phyloP scores from a whole-genome alignment of 1,140 invertebrate species.

The Drosophila ambigua region DNA sequence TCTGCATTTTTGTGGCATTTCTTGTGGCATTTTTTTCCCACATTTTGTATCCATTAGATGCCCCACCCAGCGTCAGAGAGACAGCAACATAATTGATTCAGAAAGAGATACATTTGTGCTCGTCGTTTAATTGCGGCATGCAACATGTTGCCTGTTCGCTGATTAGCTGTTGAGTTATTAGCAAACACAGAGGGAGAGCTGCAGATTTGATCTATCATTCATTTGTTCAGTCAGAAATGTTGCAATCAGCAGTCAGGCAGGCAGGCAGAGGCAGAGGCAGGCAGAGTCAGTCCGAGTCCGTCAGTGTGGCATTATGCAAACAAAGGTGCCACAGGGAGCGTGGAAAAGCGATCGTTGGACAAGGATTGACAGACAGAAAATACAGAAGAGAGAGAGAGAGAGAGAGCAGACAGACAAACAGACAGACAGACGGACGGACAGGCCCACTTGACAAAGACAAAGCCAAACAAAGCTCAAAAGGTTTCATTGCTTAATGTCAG shows the following conservation, averaged over 20 bases:
- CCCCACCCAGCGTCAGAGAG: constrained; percentile 29
- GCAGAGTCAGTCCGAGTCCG: no score
- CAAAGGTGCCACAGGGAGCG: constrained; percentile 77
- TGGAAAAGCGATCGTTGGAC: constrained; percentile 59
- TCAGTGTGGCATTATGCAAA: constrained; percentile 52
- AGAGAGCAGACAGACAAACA: constrained; percentile 10
- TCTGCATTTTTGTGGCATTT: constrained; percentile 7
- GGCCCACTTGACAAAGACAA: constrained; percentile 77
- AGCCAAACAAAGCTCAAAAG: constrained; percentile 77
- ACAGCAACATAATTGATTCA: constrained; percentile 70
- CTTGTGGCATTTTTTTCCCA: not conserved
- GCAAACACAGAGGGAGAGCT: constrained; percentile 66
- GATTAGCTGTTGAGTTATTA: constrained; percentile 81
- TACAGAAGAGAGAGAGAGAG: not conserved
- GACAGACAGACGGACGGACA: constrained; percentile 24
- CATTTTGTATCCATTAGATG: constrained; percentile 36
- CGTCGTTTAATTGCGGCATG: constrained; percentile 65
- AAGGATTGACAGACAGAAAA: constrained; percentile 59
- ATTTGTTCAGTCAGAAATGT: constrained; percentile 58
- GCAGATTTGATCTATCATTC: constrained; percentile 60
- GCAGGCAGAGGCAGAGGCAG: not conserved
- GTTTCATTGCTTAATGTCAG: constrained; percentile 81
- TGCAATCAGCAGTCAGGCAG: constrained; percentile 58
- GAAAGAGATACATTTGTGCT: constrained; percentile 74
- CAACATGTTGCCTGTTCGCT: constrained; percentile 64